phyloP scores from a whole-genome alignment of 2,888 invertebrate species.

The Cyclophora albipunctata region DNA sequence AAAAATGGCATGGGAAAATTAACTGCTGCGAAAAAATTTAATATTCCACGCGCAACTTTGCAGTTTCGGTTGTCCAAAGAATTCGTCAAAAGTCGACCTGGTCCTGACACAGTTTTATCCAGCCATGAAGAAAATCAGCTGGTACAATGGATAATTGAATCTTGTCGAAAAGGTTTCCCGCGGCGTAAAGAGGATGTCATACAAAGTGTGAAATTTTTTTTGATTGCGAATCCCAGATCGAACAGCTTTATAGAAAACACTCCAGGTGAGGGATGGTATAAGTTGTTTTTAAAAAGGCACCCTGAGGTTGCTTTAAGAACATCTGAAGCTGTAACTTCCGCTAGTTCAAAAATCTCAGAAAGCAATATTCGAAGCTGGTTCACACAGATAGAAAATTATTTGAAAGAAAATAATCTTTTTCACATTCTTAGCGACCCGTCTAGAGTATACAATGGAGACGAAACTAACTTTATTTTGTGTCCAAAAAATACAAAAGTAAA shows the following conservation, averaged over 20 bases:
- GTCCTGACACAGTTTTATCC: conserved; percentile 18
- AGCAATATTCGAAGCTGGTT: conserved; percentile 20
- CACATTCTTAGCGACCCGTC: conserved; percentile 18
- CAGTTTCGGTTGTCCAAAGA: conserved; percentile 16
- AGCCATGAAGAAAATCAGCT: conserved; percentile 16
- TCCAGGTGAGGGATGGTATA: conserved; percentile 17
- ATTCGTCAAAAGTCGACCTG: conserved; percentile 19
- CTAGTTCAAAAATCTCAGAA: conserved; percentile 19
- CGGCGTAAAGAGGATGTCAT: conserved; percentile 14
- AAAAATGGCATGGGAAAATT: conserved; percentile 19
- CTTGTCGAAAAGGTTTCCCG: conserved; percentile 18
- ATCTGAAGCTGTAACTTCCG: conserved; percentile 20
- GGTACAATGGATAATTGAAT: conserved; percentile 16
- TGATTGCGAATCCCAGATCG: conserved; percentile 7
- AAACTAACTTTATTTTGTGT: conserved; percentile 21
- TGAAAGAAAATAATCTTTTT: conserved; percentile 19
- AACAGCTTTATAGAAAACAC: conserved; percentile 15
- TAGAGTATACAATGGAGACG: conserved; percentile 20
- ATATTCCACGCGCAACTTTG: conserved; percentile 19
- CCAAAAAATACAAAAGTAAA: conserved; percentile 18
- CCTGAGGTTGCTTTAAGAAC: conserved; percentile 16
- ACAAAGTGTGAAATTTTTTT: no score
- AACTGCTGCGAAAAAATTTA: no score
- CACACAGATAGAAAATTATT: conserved; percentile 17
- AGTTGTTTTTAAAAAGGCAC: conserved; percentile 17